Conservation (phyloP, 2,797 vertebrate species). For the Novumbra hubbsi region DNA sequence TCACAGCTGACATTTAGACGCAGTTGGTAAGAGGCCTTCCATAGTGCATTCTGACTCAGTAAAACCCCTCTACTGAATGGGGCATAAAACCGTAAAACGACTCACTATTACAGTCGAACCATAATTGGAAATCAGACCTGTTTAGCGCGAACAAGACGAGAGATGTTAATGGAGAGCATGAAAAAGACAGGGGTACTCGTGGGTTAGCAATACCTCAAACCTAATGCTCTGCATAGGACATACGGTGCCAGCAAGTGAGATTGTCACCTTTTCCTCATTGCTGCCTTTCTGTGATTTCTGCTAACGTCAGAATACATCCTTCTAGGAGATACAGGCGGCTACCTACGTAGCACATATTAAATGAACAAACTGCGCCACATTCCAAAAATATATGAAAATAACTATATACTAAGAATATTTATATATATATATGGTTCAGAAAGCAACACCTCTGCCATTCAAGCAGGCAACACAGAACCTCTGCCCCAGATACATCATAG, state of each 20-base stretch:
- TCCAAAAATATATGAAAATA: no score
- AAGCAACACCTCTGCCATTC: no score
- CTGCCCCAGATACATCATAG: no score
- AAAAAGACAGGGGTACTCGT: neutral
- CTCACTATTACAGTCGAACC: neutral
- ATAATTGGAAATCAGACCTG: neutral
- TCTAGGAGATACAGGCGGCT: neutral
- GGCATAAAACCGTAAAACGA: neutral
- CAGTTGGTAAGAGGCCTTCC: neutral
- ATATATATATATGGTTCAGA: no score
- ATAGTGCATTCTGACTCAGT: neutral
- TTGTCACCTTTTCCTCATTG: slow-evolving; percentile 32
- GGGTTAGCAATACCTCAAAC: neutral
- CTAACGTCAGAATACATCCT: slow-evolving; percentile 53
- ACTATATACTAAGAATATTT: no score
- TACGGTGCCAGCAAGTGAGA: slow-evolving; percentile 19
- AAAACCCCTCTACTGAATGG: no score
- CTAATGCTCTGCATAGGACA: neutral
- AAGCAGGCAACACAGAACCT: no score
- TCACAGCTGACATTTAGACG: neutral
- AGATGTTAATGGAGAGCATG: no score
- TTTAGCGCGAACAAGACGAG: no score
- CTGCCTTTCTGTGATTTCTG: slow-evolving; percentile 32
- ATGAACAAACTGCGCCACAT: no score
- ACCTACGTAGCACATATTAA: neutral